Evolutionary conservation across 2,888 invertebrate species (phyloP).

Genomic region (Odontocolon sp.): DNA sequence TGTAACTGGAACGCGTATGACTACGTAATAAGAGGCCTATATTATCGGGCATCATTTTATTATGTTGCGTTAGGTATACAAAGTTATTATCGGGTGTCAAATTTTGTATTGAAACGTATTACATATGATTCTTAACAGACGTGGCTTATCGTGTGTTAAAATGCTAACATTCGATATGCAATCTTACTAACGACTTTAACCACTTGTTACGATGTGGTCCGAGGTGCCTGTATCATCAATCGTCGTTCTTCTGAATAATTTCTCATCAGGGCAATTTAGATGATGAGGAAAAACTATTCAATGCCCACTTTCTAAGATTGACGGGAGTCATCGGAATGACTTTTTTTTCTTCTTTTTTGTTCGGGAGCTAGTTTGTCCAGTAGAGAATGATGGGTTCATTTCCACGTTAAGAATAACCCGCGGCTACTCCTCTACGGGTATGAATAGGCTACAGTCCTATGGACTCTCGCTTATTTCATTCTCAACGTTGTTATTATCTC

Average conservation of each 20-base stretch:
- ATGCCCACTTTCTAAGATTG: conserved; percentile 10
- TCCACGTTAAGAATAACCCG: conserved; percentile 28
- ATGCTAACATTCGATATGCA: conserved; percentile 38
- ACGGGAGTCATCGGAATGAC: conserved; percentile 7
- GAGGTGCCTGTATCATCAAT: conserved; percentile 25
- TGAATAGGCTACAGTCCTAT: conserved; percentile 9
- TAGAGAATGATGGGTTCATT: conserved; percentile 54
- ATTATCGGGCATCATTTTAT: conserved; percentile 14
- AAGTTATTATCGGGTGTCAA: conserved; percentile 34
- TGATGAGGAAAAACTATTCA: conserved; percentile 1
- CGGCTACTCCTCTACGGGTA: conserved; percentile 12
- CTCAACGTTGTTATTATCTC: conserved; percentile 13
- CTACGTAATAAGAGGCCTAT: conserved; percentile 30
- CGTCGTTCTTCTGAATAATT: conserved; percentile 5
- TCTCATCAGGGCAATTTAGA: conserved; percentile 28
- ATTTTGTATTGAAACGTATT: conserved; percentile 20
- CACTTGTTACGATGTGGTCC: not conserved
- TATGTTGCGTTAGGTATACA: not conserved
- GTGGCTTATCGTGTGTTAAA: conserved; percentile 14
- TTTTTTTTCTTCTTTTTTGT: not conserved
- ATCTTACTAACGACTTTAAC: conserved; percentile 35
- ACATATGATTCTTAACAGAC: conserved; percentile 3
- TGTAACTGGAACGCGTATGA: conserved; percentile 16
- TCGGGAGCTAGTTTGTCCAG: conserved; percentile 24
- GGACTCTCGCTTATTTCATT: not conserved